These are phyloP conservation scores for Lithobates sylvaticus DNA, from an alignment of 2,797 vertebrate genomes.

Conservation along the genomic window DNA sequence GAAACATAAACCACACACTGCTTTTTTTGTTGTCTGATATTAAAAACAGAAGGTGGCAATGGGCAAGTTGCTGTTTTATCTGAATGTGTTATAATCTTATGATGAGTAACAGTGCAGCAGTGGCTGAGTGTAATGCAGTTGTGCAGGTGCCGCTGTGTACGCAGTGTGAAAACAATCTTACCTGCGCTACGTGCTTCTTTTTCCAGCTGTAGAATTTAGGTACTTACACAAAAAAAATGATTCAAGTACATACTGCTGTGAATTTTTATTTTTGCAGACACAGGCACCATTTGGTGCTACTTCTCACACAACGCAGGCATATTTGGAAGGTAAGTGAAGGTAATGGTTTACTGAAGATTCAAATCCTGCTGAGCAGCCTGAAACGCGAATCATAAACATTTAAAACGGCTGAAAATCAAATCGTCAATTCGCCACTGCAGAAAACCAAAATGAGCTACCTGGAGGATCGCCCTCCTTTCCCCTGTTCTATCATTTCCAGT, in stretches of 20 bases:
- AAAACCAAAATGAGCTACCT: constrained; percentile 58
- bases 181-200: constrained; percentile 35
- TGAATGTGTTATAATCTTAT: constrained; percentile 14
- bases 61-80: neutral
- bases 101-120: neutral
- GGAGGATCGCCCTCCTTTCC: constrained; percentile 39
- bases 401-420: constrained; percentile 52
- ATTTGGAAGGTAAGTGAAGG: constrained; percentile 83
- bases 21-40: constrained; percentile 2
- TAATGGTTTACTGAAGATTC: constrained; percentile 45
- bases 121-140: constrained; percentile 5
- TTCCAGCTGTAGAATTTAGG: constrained; percentile 18
- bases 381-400: constrained; percentile 57
- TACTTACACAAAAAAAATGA: constrained; percentile 42
- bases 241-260: constrained; percentile 45
- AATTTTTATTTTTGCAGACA: constrained; percentile 81
- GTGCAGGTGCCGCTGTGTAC: constrained; percentile 48
- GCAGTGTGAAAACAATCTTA: constrained; percentile 51
- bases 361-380: constrained; percentile 44
- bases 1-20: neutral
- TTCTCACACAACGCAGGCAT: constrained; percentile 86
- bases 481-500: constrained; percentile 8
- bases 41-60: neutral
- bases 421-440: constrained; percentile 17
- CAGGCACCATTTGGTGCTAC: constrained; percentile 89